Evolutionary conservation across 1,140 invertebrate genomes (phyloP).

Genomic region (Drosophila bifasciata): DNA sequence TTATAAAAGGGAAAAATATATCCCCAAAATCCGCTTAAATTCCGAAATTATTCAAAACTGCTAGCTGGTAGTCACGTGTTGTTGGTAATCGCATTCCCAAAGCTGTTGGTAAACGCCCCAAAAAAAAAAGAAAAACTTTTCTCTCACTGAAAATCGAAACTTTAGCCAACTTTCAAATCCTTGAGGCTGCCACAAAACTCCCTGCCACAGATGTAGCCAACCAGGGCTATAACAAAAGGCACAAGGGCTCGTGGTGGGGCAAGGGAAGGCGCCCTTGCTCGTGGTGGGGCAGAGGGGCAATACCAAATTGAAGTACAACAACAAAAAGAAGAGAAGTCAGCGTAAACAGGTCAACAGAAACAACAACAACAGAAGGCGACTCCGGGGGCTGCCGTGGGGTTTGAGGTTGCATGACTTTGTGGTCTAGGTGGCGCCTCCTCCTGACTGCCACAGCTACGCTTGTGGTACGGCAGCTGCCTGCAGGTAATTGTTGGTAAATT

Average conservation of each 20-base stretch:
- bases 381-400: constrained; percentile 17
- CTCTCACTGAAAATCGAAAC: constrained; percentile 66
- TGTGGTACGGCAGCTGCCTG: neutral
- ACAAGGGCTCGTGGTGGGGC: constrained; percentile 56
- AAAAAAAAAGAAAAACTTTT: constrained; percentile 31
- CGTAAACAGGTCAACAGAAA: constrained; percentile 71
- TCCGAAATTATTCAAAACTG: constrained; percentile 7
- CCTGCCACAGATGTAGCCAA: constrained; percentile 25
- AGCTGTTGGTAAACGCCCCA: constrained; percentile 48
- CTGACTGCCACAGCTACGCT: constrained; percentile 10
- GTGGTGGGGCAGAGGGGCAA: constrained; percentile 18
- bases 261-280: neutral
- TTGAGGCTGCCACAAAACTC: constrained; percentile 44
- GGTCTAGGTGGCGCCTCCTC: constrained; percentile 38
- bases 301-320: constrained; percentile 67
- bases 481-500: constrained; percentile 70
- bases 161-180: constrained; percentile 62
- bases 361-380: constrained; percentile 17
- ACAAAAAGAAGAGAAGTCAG: constrained; percentile 9
- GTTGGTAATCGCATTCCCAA: constrained; percentile 20
- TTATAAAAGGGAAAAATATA: neutral
- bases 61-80: neutral
- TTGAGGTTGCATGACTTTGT: constrained; percentile 74
- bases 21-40: neutral
- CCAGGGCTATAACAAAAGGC: constrained; percentile 2